Evolutionary conservation across 2,113 vertebrate species (phyloP), one percentile per base, ranked within the genome.

Genomic region (Addax nasomaculatus): DNA sequence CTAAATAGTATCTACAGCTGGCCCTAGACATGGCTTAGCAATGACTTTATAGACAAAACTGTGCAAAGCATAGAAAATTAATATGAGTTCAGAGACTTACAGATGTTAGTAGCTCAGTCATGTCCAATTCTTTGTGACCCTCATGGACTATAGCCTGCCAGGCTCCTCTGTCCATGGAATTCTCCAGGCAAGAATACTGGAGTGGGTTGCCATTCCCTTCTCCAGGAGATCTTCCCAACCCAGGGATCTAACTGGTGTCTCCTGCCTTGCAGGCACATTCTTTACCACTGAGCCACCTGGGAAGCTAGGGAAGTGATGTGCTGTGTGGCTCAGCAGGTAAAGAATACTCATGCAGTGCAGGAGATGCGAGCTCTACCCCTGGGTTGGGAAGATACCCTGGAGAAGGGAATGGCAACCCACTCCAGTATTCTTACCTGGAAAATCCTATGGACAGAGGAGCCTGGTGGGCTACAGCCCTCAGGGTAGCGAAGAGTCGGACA

Each of bases 81-180:
- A 49, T 3, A 78, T 79, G 51, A 97, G 62, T 93, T 95, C 12
- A 85, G 47, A 97, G 83, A 98, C 23, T 58, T 53, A 4, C n/a
- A 93, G 36, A 43, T 76, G 7, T 76, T 76, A 76, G 70, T 43
- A 39, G 39, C 70, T 76, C 39, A 76, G 23, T 76, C 39, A 14
- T 43, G 70, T 76, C 70, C 23, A 76, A 43, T 25, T 76, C 39
- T 43, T 76, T 8, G 70, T 27, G 23, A 76, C 23, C 23, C 39
- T 27, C 70, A 43, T 43, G 39, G 23, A 76, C 70, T 43, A 1
- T 0, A 76, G 70, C 70, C 23, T 2, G 3, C 70, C 39, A 76
- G 39, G 39, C 70, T 76, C 70, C 39, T 43, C 70, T 27, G 70
- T 76, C 23, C 39, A 7, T 76, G 23, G 70, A 3, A 27, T 27